A percentile compares a stretch with the other conserved stretches of the same genome.
Conservation (phyloP, 1,140 invertebrate species). For the Eufriesea mexicana region DNA sequence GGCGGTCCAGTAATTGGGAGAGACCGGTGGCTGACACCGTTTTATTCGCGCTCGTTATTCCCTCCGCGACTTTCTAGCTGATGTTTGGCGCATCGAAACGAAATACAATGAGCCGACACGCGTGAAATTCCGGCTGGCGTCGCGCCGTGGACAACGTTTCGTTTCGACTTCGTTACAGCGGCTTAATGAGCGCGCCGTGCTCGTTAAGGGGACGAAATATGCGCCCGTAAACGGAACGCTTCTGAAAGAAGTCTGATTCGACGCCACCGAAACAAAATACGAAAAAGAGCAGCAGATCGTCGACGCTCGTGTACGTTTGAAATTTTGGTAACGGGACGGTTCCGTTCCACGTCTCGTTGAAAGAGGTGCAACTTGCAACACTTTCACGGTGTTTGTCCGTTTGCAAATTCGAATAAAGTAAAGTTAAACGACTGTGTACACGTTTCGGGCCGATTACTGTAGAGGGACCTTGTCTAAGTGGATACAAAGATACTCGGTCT, state of each 20-base stretch:
- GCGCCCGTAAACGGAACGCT: constrained; percentile 16
- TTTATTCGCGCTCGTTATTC: constrained; percentile 59
- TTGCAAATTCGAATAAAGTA: no score
- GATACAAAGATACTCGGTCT: no score
- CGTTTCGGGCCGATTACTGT: no score
- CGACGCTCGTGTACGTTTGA: neutral
- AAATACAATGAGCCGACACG: constrained; percentile 64
- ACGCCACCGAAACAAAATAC: neutral
- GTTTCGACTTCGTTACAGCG: constrained; percentile 36
- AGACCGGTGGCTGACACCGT: constrained; percentile 61
- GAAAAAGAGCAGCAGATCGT: neutral
- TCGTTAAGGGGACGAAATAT: constrained; percentile 44
- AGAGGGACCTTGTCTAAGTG: no score
- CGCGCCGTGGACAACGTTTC: constrained; percentile 35
- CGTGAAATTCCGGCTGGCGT: constrained; percentile 60
- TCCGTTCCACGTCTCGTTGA: neutral
- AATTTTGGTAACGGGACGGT: neutral
- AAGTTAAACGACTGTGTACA: no score
- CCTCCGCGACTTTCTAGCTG: constrained; percentile 50
- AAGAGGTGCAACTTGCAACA: neutral
- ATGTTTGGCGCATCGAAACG: constrained; percentile 64
- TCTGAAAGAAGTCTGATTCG: constrained; percentile 26
- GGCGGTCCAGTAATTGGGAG: constrained; percentile 60
- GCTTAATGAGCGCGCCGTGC: constrained; percentile 41
- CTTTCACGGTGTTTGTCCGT: no score